Evolutionary conservation across 1,140 invertebrate species (phyloP).

Genomic region (Caenorhabditis brenneri): DNA sequence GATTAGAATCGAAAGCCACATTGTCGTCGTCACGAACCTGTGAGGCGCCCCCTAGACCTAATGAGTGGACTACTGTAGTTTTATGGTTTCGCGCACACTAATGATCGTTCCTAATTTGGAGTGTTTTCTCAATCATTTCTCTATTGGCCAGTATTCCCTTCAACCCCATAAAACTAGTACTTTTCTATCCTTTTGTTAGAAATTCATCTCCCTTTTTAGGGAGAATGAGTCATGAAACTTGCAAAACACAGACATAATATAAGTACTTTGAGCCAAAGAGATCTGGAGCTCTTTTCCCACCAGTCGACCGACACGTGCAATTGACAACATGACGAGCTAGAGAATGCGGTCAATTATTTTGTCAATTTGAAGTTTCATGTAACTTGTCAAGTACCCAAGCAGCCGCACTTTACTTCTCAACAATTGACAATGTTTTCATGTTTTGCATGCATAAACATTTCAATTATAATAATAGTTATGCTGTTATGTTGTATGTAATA

Average conservation of each 20-base stretch:
- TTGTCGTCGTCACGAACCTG: slow-evolving; percentile 4
- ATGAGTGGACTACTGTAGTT: slow-evolving; percentile 21
- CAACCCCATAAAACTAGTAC: neutral
- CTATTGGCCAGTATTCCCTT: neutral
- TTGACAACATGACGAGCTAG: slow-evolving; percentile 23
- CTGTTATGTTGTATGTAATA: no score
- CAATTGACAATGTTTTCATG: neutral
- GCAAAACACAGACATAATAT: neutral
- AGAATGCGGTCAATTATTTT: slow-evolving; percentile 42
- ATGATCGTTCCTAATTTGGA: slow-evolving; percentile 34
- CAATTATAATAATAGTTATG: no score
- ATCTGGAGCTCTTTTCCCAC: neutral
- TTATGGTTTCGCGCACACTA: slow-evolving; percentile 41
- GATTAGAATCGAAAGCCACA: neutral
- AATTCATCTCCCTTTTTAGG: neutral
- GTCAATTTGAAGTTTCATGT: slow-evolving; percentile 40
- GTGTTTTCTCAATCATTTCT: slow-evolving; percentile 22
- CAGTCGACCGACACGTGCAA: slow-evolving; percentile 1
- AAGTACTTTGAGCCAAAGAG: neutral
- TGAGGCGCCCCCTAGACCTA: neutral
- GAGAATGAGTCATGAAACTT: neutral
- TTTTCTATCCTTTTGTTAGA: neutral
- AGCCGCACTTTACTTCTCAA: neutral
- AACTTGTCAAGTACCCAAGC: slow-evolving; percentile 33
- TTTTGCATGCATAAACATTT: slow-evolving; percentile 19